These are phyloP conservation scores for Mycalesis mineus DNA, from an alignment of 2,888 invertebrate genomes.

Conservation along the genomic window DNA sequence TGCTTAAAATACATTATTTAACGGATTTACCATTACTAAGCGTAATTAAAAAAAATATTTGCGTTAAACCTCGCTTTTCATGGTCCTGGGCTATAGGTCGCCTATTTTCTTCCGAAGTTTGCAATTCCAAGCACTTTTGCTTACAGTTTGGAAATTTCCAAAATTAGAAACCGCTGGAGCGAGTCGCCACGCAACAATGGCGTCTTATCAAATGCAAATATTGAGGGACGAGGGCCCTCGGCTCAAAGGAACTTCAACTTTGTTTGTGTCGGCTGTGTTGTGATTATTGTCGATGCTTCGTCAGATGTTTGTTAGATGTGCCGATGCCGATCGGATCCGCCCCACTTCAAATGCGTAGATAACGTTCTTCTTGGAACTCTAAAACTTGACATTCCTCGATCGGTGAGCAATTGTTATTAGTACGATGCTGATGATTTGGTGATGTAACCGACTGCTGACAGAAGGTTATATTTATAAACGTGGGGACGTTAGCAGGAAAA, in stretches of 20 bases:
- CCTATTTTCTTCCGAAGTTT: neutral
- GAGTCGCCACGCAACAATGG: neutral
- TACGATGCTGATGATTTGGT: no score
- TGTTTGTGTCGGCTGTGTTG: conserved; percentile 2
- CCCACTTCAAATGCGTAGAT: no score
- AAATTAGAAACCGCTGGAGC: conserved; percentile 6
- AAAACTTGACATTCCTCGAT: no score
- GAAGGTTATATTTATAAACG: no score
- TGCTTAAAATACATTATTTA: no score
- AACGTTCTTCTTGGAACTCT: no score
- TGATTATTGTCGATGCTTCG: conserved; percentile 6
- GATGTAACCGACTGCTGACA: no score
- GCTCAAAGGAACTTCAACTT: neutral
- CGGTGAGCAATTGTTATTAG: no score
- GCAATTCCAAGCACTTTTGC: conserved; percentile 3
- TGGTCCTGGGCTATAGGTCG: neutral
- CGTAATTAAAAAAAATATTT: neutral
- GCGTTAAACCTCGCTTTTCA: neutral
- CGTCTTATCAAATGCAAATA: conserved; percentile 19
- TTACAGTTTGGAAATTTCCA: conserved; percentile 3
- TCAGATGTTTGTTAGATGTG: no score
- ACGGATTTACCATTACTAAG: no score
- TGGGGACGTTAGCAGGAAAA: no score
- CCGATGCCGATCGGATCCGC: neutral
- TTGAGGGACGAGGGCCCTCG: conserved; percentile 1